Percentiles rank a stretch among this genome's conserved stretches.
phyloP scores from a whole-genome alignment of 23 tunicate genomes.

The Styela plicata region DNA sequence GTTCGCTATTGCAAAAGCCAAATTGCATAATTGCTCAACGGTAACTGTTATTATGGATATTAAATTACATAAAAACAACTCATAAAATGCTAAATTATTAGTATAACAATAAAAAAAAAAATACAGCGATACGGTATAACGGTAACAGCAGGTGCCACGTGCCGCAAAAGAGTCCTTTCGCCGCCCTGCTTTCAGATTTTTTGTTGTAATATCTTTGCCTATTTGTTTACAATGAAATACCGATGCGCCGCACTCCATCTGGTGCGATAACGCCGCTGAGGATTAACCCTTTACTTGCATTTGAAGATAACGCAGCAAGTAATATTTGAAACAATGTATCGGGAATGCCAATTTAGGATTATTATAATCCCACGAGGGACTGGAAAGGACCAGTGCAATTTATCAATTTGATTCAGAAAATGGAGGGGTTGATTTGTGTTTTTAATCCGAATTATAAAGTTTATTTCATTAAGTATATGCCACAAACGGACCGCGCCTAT shows the following conservation, averaged over 20 bases:
- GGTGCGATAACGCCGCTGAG: slow-evolving; percentile 25
- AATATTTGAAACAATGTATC: not conserved
- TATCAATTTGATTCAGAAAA: no score
- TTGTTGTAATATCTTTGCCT: not conserved
- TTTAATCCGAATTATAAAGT: no score
- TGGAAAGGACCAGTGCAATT: not conserved
- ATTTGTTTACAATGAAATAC: slow-evolving; percentile 33
- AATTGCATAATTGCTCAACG: not conserved
- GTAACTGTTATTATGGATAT: not conserved
- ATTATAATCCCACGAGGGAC: not conserved
- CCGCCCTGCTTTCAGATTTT: not conserved
- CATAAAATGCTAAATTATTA: no score
- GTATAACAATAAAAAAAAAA: no score
- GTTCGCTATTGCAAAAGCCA: no score
- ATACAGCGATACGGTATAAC: not conserved
- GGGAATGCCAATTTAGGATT: not conserved
- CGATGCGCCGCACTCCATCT: slow-evolving; percentile 25
- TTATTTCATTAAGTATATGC: no score
- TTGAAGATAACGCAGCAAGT: not conserved
- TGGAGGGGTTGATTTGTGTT: no score
- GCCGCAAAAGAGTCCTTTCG: slow-evolving; percentile 1
- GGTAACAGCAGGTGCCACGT: slow-evolving; percentile 36
- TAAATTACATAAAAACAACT: not conserved
- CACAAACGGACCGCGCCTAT: no score
- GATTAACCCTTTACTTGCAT: slow-evolving; percentile 22